phyloP scores from a whole-genome alignment of 2,113 vertebrate species.

The Urocolius indicus region DNA sequence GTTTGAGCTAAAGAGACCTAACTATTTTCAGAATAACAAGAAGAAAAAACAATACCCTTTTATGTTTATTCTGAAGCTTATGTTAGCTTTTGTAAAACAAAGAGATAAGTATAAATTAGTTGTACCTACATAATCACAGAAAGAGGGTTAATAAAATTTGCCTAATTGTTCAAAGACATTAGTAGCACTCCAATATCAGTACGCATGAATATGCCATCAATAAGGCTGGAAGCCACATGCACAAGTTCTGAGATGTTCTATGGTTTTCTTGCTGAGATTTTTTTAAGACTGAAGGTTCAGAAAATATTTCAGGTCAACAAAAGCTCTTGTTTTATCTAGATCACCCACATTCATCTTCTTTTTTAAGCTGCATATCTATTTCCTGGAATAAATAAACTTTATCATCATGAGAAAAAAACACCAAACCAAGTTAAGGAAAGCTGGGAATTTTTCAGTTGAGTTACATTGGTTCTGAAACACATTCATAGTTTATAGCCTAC shows the following conservation, averaged over 20 bases:
- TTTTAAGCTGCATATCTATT: neutral
- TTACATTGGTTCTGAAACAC: neutral
- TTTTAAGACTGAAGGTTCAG: neutral
- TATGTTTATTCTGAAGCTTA: neutral
- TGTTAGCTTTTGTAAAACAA: neutral
- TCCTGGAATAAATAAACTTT: neutral
- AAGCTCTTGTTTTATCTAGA: neutral
- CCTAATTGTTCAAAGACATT: neutral
- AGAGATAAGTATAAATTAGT: neutral
- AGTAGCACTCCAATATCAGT: neutral
- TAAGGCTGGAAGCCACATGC: accelerated
- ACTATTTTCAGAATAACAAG: neutral
- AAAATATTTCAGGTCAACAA: neutral
- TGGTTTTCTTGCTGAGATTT: neutral
- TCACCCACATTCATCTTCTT: neutral
- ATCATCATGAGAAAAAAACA: neutral
- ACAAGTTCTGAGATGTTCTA: neutral
- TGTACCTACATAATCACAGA: neutral
- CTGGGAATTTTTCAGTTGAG: neutral
- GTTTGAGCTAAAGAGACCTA: neutral
- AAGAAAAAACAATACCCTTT: neutral
- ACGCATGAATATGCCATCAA: neutral
- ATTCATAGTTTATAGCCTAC: neutral
- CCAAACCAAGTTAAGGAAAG: neutral
- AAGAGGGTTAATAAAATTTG: neutral